Evolutionary conservation across 2,888 invertebrate species (phyloP).

Genomic region (Harpagoxenus sublaevis): DNA sequence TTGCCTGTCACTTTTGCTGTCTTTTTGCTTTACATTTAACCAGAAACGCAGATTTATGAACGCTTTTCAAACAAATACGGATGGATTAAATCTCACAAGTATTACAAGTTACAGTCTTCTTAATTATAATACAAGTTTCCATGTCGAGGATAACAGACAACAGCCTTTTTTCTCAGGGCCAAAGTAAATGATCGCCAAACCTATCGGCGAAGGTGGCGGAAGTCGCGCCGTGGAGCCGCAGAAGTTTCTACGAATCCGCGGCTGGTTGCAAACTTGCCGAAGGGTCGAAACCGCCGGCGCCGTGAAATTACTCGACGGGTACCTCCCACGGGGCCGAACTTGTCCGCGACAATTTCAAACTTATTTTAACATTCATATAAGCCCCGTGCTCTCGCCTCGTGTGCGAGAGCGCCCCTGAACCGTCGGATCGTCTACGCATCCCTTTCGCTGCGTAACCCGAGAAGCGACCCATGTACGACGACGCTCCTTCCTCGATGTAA

Average conservation of each 20-base stretch:
- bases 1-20: background rate
- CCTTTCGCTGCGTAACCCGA: conserved; percentile 78
- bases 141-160: background rate
- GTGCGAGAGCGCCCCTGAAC: conserved; percentile 61
- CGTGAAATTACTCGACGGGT: conserved; percentile 85
- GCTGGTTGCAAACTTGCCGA: conserved; percentile 76
- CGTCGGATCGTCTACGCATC: conserved; percentile 70
- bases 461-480: conserved; percentile 70
- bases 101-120: background rate
- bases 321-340: conserved; percentile 84
- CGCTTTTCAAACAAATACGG: background rate
- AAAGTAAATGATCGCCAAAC: conserved; percentile 47
- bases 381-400: conserved; percentile 77
- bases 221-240: conserved; percentile 56
- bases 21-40: background rate
- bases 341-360: conserved; percentile 86
- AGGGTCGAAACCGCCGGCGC: conserved; percentile 85
- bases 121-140: background rate
- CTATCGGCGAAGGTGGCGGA: conserved; percentile 48
- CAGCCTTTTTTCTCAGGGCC: background rate
- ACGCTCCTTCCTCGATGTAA: conserved; percentile 69
- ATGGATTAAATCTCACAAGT: background rate
- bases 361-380: conserved; percentile 87
- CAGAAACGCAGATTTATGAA: background rate
- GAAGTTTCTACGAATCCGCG: conserved; percentile 71